These are phyloP conservation scores for Aplysina aerophoba DNA, from an alignment of 37 sponge, comb jelly and placozoan genomes.

Conservation along the genomic window DNA sequence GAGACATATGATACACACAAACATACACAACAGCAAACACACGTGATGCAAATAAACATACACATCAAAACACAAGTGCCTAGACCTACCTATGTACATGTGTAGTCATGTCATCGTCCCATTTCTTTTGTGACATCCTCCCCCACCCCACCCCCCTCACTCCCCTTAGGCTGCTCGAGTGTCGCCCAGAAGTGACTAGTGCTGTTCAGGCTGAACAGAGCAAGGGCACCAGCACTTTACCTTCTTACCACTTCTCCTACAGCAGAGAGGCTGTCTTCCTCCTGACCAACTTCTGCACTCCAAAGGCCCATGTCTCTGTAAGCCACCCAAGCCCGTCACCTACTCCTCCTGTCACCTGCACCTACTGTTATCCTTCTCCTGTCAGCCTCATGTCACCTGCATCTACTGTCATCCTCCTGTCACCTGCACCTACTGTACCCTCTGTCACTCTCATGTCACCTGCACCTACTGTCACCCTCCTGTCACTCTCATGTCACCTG, in stretches of 20 bases:
- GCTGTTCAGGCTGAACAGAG: background rate
- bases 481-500: no score
- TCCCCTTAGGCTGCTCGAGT: constrained; percentile 6
- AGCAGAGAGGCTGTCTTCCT: constrained; percentile 14
- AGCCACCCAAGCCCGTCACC: no score
- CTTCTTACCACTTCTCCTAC: background rate
- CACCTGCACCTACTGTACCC: no score
- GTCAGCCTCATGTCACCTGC: no score
- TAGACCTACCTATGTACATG: background rate
- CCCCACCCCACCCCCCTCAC: background rate
- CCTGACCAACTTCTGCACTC: constrained; percentile 14
- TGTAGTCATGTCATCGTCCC: no score
- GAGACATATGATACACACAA: background rate
- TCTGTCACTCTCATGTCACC: no score
- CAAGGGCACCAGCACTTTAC: background rate
- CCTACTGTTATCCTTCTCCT: no score
- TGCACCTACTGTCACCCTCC: no score
- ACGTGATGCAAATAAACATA: background rate
- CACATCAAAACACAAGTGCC: constrained; percentile 1
- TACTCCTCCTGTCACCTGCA: no score
- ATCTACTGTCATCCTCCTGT: no score
- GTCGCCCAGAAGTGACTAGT: background rate
- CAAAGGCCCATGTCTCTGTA: constrained; percentile 5
- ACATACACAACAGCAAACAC: constrained; percentile 5
- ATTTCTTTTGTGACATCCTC: background rate